Evolutionary conservation across 1,140 invertebrate species (phyloP).

Genomic region (Cydia strobilella): DNA sequence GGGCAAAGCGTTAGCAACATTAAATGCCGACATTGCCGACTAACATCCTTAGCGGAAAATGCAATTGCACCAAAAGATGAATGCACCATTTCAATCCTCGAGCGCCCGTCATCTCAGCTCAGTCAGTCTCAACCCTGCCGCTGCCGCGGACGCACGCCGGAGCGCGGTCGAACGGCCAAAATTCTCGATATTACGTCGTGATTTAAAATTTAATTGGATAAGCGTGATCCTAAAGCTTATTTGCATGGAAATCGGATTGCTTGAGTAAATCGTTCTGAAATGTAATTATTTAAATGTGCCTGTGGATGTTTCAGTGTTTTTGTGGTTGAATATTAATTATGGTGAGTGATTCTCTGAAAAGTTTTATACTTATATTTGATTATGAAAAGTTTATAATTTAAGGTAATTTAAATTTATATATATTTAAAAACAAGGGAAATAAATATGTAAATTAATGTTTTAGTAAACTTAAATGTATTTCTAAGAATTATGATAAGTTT

Average conservation of each 20-base stretch:
- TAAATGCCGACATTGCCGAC: too few relatives aligned
- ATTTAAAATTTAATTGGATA: slow-evolving; percentile 50
- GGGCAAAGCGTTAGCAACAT: too few relatives aligned
- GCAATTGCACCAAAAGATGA: slow-evolving; percentile 26
- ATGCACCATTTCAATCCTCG: neutral
- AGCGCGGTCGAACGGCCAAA: neutral
- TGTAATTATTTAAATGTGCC: slow-evolving; percentile 41
- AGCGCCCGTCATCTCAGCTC: slow-evolving; percentile 18
- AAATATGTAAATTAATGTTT: too few relatives aligned
- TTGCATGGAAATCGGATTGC: slow-evolving; percentile 49
- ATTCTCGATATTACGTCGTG: slow-evolving; percentile 38
- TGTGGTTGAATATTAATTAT: slow-evolving; percentile 35
- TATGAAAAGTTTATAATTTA: too few relatives aligned
- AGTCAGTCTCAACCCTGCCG: slow-evolving; percentile 43
- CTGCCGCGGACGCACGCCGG: slow-evolving; percentile 39
- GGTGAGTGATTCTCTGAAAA: slow-evolving; percentile 8
- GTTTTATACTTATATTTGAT: neutral
- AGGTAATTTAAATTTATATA: too few relatives aligned
- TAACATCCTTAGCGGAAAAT: neutral
- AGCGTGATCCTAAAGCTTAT: slow-evolving; percentile 41
- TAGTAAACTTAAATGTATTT: too few relatives aligned
- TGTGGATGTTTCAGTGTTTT: slow-evolving; percentile 37
- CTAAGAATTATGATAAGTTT: too few relatives aligned
- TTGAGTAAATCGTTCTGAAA: slow-evolving; percentile 38
- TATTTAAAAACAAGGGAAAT: too few relatives aligned